Base-by-base conservation (phyloP, 1,140 invertebrate species). In the Gryllus bimaculatus region DNA sequence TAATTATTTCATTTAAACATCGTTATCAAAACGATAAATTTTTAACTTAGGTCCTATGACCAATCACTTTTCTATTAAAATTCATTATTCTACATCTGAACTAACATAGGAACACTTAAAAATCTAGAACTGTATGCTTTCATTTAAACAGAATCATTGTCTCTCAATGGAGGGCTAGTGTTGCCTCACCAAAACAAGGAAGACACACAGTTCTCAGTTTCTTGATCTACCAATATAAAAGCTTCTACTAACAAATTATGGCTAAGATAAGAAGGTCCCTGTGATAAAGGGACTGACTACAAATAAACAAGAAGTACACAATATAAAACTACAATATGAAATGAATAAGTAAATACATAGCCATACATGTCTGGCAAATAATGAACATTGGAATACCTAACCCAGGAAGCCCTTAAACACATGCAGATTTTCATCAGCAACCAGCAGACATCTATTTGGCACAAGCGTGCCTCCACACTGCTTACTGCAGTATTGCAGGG, bases 181-280 rank as follows among this genome's bases (percentile, higher is more conserved):
- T 13, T 77, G 76, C 76, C 47, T 39, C 47, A 74, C 39, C 26
- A 73, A 80, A 78, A 75, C 47, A 12, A 78, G 77, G 80, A 80
- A 78, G 76, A 78, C 80, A 80, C 54, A 80, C 77, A 80, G 80
- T 78, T 75, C 77, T 80, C 74, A 48, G 73, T 20, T 39, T n/a
- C 47, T 73, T 66, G 18, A 78, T 78, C 78, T 80, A 78, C 77
- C 48, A 48, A 75, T 79, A 79, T 74, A 79, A 75, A 75, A 75
- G 75, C 78, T 79, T 79, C 75, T 75, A 79, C 73, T 80, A 78
- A 80, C 77, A 74, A 80, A 80, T 78, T 66, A 78, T 77, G 74
- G 77, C 66, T 48, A 80, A 48, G 76, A 77, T 77, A 77, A 76
- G 48, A 77, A 47, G 48, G 12, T 47, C 47, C 76, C 76, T 18